phyloP scores from a whole-genome alignment of 2,888 invertebrate genomes.

The Tinea pellionella region DNA sequence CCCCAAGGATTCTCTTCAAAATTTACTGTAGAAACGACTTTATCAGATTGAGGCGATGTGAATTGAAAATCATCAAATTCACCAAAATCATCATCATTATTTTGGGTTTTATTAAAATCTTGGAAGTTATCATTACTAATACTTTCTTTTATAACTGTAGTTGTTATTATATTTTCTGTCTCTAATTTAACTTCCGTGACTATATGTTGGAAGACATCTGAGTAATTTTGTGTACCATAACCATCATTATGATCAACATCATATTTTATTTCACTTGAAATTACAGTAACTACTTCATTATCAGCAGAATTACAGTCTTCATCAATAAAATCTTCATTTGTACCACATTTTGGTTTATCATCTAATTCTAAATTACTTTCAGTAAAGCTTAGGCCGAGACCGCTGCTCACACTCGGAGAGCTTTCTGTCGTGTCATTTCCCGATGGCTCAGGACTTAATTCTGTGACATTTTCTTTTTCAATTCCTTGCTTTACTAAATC shows the following conservation, averaged over 20 bases:
- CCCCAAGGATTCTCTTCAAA: conserved; percentile 49
- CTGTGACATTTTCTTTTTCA: conserved; percentile 3
- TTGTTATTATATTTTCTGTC: not conserved
- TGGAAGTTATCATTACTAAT: conserved; percentile 1
- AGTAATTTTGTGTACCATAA: not conserved
- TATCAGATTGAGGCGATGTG: conserved; percentile 26
- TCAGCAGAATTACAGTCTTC: conserved; percentile 4
- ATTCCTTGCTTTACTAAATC: not conserved
- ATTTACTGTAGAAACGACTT: conserved; percentile 25
- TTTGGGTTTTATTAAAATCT: conserved; percentile 59
- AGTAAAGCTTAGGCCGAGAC: not conserved
- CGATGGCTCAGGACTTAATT: not conserved
- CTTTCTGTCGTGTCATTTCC: conserved; percentile 10
- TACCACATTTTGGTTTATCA: conserved; percentile 6
- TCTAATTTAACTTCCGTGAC: not conserved
- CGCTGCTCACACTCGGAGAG: conserved; percentile 5
- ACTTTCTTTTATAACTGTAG: not conserved
- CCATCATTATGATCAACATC: not conserved
- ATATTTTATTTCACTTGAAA: not conserved
- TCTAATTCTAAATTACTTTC: conserved; percentile 34
- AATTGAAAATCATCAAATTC: conserved; percentile 67
- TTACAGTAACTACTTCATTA: not conserved
- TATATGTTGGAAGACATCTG: not conserved
- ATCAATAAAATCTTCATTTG: conserved; percentile 1
- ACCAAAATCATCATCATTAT: conserved; percentile 52